These are phyloP conservation scores for Heteromormyrus szaboi DNA, from an alignment of 2,797 vertebrate genomes.

Conservation along the genomic window DNA sequence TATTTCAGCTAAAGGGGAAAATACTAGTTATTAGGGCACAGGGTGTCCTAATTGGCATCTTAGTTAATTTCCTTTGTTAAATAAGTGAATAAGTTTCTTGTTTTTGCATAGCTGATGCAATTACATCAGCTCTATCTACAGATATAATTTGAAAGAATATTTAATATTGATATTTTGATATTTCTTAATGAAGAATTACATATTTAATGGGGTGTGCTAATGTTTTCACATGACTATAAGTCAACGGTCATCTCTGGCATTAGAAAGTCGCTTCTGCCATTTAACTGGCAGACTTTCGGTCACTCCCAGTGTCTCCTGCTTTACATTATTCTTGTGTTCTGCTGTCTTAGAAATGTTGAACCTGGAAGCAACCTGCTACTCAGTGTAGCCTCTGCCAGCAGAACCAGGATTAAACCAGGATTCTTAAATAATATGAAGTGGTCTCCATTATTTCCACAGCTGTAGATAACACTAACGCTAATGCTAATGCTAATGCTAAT, in stretches of 20 bases:
- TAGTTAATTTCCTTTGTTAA: too few species aligned
- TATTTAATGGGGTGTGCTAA: too few species aligned
- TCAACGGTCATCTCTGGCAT: neutral
- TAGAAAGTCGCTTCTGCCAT: neutral
- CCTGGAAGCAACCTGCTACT: neutral
- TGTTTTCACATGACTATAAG: neutral
- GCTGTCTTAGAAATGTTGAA: neutral
- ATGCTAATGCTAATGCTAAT: neutral
- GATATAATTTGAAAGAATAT: too few species aligned
- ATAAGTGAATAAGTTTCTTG: too few species aligned
- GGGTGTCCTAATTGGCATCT: too few species aligned
- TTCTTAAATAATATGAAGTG: neutral
- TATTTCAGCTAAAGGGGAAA: too few species aligned
- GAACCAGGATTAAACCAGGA: neutral
- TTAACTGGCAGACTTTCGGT: neutral
- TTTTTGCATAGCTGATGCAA: too few species aligned
- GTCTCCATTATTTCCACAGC: neutral
- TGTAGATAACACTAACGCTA: neutral
- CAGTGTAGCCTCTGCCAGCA: neutral
- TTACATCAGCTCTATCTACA: too few species aligned
- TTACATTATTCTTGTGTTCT: neutral
- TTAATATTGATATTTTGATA: too few species aligned
- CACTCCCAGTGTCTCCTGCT: neutral
- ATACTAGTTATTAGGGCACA: too few species aligned
- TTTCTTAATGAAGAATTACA: too few species aligned